Base-by-base conservation (phyloP, 1,140 invertebrate genomes). In the Propsilocerus akamusi region DNA sequence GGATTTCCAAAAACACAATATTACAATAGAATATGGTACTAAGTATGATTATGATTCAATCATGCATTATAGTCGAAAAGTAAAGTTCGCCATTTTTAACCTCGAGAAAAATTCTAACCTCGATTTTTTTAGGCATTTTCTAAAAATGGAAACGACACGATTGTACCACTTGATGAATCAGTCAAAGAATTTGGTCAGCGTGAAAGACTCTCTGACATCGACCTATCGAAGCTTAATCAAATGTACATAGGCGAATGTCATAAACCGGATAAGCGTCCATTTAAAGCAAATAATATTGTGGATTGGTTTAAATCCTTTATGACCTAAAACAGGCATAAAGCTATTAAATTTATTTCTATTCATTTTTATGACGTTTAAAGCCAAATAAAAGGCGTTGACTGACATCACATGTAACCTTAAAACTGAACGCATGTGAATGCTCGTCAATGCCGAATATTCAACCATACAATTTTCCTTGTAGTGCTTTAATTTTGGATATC, bases 1-100 rank as follows among this genome's bases (percentile, higher is more conserved):
- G 55, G 83, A 84, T 57, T 84, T 84, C 57, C 72, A 73, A 26
- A 83, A 82, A 57, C 81, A 81, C 54, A 72, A 71, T 5, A 74
- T 72, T 4, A 73, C 81, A 10, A 77, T 73, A 0, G 76, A 80
- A 56, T 80, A 75, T 51, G 69, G 72, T 0, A 63, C 74, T 47
- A 59, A 63, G 20, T 84, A 84, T 54, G 81, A 83, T 62, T 83
- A 81, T 54, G 62, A 67, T 6, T 81, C 77, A 56, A 69, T 84
- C 6, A 83, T 83, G 80, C 81, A 84, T 56, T 83, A 84, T 56
- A 75, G 73, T 52, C 63, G 68, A 11, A 62, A 67, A 48, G n/a
- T n/a, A n/a, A n/a, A n/a, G n/a, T n/a, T n/a, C n/a, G n/a, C n/a
- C n/a, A n/a, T n/a, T n/a, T n/a, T n/a, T n/a, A n/a, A n/a, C n/a